Base-by-base conservation (phyloP, 2,113 vertebrate species). In the Herpetotheres cachinnans region DNA sequence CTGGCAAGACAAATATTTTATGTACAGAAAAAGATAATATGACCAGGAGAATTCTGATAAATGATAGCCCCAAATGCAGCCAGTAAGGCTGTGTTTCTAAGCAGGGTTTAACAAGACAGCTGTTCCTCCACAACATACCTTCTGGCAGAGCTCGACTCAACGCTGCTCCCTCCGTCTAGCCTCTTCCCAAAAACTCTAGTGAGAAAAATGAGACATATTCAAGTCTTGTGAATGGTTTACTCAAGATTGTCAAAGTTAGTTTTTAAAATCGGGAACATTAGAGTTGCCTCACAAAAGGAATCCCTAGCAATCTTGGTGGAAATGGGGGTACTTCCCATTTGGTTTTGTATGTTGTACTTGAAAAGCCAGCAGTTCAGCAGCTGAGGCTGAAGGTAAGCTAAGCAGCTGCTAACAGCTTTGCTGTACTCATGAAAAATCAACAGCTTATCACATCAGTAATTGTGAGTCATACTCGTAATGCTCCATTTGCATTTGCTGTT, bases 381-480 rank as follows among this genome's bases (percentile, higher is more conserved):
- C 80, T 95, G 94, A 77, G 70, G 44, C 63, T 83, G 76, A 89
- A 81, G 66, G 30, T 54, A 95, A 90, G 13, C 58, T 46, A 52
- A 88, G 55, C 70, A 96, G 84, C 58, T 86, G 82, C 71, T 69
- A 83, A 85, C 12, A 86, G n/a, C 25, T 91, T 94, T 95, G 44
- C 62, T 93, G 58, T 73, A 80, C 49, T 84, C 46, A 58, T 89
- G 38, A 86, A 91, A 95, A 96, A 77, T 77, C 86, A 87, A 49
- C 47, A 76, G 49, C 20, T 90, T 91, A 85, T 82, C 54, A 40
- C 71, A 90, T 63, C 55, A 80, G n/a, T 74, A 65, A 58, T 46
- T 79, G 55, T 80, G 42, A 85, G 26, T 86, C 73, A 79, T 40
- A 71, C 16, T 63, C 25, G 40, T 73, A 89, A 46, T 46, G 44